Conservation (phyloP, 2,888 invertebrate genomes). For the Drosophila vallismaia region DNA sequence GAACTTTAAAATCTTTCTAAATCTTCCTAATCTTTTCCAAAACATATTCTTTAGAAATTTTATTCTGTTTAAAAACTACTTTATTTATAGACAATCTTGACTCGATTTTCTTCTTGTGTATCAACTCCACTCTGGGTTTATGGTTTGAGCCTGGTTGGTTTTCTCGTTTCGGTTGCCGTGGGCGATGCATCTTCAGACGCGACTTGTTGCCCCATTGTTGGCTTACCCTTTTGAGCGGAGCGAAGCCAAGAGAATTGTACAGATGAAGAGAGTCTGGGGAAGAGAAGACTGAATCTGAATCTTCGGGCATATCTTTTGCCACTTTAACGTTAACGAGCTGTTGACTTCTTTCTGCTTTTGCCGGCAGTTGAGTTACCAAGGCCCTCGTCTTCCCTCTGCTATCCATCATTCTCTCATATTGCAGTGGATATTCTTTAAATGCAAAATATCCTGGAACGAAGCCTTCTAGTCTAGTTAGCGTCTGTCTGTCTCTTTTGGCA, state of each 20-base stretch:
- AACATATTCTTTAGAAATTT: not conserved
- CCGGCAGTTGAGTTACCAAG: slow-evolving; percentile 67
- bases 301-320: slow-evolving; percentile 76
- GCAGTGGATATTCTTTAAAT: slow-evolving; percentile 14
- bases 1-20: too few relatives aligned
- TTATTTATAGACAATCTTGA: not conserved
- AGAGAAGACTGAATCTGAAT: slow-evolving; percentile 50
- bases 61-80: not conserved
- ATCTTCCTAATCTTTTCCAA: too few relatives aligned
- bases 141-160: slow-evolving; percentile 29
- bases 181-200: slow-evolving; percentile 70
- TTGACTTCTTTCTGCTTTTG: slow-evolving; percentile 75
- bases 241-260: slow-evolving; percentile 17
- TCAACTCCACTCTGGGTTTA: not conserved
- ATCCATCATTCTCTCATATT: slow-evolving; percentile 47
- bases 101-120: slow-evolving; percentile 8
- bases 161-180: slow-evolving; percentile 62
- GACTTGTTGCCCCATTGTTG: slow-evolving; percentile 81
- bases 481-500: slow-evolving; percentile 3
- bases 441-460: slow-evolving; percentile 35
- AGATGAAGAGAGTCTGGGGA: slow-evolving; percentile 21
- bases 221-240: slow-evolving; percentile 50
- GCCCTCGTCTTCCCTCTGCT: slow-evolving; percentile 12
- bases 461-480: slow-evolving; percentile 21
- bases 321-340: slow-evolving; percentile 79